phyloP scores from a whole-genome alignment of 2,888 invertebrate genomes.

The Neocrepidodera transversa region DNA sequence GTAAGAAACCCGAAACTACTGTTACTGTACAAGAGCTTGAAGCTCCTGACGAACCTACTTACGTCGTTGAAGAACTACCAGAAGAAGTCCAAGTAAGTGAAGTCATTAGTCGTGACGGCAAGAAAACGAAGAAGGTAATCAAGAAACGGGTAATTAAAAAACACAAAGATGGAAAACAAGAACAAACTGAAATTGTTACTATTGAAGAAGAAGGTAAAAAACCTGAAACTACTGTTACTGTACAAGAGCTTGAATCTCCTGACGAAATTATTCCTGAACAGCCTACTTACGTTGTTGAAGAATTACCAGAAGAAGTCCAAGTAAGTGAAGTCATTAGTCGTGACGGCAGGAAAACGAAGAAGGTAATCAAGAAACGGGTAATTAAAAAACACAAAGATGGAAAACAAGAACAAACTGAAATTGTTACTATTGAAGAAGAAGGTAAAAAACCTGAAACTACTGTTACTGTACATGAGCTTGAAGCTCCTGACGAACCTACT shows the following conservation, averaged over 20 bases:
- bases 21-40: constrained; percentile 51
- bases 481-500: constrained; percentile 46
- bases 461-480: constrained; percentile 46
- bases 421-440: constrained; percentile 58
- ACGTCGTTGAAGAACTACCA: constrained; percentile 39
- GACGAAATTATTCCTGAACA: constrained; percentile 47
- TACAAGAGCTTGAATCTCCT: constrained; percentile 55
- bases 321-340: constrained; percentile 42
- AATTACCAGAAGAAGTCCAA: constrained; percentile 43
- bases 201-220: constrained; percentile 48
- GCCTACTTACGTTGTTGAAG: constrained; percentile 48
- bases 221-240: constrained; percentile 52
- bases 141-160: constrained; percentile 56
- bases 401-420: constrained; percentile 57
- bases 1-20: constrained; percentile 49
- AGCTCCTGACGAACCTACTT: constrained; percentile 40
- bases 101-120: constrained; percentile 27
- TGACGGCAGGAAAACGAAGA: constrained; percentile 42
- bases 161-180: constrained; percentile 53
- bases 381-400: constrained; percentile 58
- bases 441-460: constrained; percentile 49
- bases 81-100: constrained; percentile 46
- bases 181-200: constrained; percentile 49
- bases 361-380: constrained; percentile 53
- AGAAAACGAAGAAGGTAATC: constrained; percentile 15